Conservation (phyloP, 2,797 vertebrate genomes). For the Sphenodon punctatus region DNA sequence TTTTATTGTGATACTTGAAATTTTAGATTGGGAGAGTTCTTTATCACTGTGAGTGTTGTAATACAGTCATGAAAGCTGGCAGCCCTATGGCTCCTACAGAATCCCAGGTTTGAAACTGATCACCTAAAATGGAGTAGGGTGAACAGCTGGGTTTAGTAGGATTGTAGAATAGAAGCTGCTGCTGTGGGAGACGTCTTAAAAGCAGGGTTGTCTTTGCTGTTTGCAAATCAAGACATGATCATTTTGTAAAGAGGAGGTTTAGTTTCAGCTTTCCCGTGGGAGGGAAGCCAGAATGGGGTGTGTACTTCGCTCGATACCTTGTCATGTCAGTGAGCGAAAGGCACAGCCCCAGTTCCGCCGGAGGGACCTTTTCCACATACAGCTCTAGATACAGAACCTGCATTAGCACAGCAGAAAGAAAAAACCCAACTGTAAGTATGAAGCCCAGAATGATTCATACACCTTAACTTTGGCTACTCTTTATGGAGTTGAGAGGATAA, state of each 20-base stretch:
- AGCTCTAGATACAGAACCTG: rapidly evolving
- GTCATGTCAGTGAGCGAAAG: neutral
- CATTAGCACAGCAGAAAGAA: neutral
- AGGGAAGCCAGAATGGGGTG: neutral
- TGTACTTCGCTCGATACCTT: conserved; percentile 19
- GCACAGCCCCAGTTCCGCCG: rapidly evolving
- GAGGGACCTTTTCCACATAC: neutral
- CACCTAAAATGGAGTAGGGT: rapidly evolving
- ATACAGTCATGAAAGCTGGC: no score
- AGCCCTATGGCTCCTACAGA: no score
- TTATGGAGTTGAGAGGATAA: neutral
- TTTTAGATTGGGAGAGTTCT: no score
- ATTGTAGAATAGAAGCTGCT: no score
- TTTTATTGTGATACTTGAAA: no score
- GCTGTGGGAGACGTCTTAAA: no score
- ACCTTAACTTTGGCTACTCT: neutral
- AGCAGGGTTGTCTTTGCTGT: neutral
- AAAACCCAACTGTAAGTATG: neutral
- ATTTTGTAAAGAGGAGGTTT: neutral
- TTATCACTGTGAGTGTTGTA: no score
- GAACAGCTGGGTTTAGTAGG: neutral
- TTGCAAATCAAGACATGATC: neutral
- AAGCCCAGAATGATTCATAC: neutral
- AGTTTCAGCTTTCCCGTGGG: neutral
- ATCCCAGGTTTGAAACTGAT: neutral